Conservation (phyloP, 2,888 invertebrate genomes). For the Oligia strigilis region DNA sequence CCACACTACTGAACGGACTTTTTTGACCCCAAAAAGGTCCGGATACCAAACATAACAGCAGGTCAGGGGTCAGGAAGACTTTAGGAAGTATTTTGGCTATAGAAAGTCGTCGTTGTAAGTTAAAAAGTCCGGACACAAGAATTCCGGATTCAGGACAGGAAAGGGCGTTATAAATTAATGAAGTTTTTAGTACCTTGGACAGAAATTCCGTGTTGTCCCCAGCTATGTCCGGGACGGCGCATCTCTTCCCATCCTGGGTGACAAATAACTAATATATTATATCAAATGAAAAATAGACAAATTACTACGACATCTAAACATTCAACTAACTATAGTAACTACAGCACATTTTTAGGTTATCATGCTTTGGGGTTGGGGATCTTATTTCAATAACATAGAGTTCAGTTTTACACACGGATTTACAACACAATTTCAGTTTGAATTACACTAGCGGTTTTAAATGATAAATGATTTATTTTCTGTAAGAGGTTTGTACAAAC, state of each 20-base stretch:
- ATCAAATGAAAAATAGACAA: slow-evolving; percentile 53
- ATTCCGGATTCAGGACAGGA: neutral
- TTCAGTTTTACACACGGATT: neutral
- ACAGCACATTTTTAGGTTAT: slow-evolving; percentile 22
- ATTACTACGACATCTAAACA: slow-evolving; percentile 33
- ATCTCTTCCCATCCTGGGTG: slow-evolving; percentile 56
- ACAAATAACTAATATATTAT: slow-evolving; percentile 53
- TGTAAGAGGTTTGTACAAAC: too few species aligned
- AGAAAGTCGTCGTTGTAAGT: neutral
- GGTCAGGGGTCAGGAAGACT: neutral
- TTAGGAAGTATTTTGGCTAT: neutral
- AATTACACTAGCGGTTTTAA: too few species aligned
- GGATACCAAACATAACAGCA: neutral
- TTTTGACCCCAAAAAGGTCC: neutral
- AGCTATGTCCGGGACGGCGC: slow-evolving; percentile 47
- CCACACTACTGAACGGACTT: neutral
- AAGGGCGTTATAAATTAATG: slow-evolving; percentile 28
- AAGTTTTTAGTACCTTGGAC: slow-evolving; percentile 51
- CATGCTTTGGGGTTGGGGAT: slow-evolving; percentile 38
- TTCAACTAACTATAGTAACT: slow-evolving; percentile 41
- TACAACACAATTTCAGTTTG: neutral
- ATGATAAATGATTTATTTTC: too few species aligned
- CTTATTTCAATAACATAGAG: neutral
- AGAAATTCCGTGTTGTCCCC: slow-evolving; percentile 53
- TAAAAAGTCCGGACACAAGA: neutral